These are phyloP conservation scores for Epinephelus lanceolatus DNA, from an alignment of 2,113 vertebrate species.

Conservation along the genomic window DNA sequence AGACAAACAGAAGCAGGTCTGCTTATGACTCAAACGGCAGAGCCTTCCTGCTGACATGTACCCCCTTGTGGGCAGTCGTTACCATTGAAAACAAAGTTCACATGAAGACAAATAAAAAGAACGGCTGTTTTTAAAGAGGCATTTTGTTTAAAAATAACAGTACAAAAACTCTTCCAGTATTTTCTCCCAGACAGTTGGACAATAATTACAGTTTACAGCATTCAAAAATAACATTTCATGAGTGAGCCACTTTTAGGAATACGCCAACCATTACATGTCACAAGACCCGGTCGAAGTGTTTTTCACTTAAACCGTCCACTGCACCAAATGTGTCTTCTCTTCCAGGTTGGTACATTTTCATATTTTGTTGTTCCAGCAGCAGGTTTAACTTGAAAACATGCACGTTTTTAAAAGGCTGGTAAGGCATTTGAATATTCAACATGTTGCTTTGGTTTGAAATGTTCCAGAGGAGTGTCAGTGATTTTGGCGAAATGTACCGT, in stretches of 20 bases:
- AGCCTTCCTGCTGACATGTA: not conserved
- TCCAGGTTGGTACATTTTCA: not conserved
- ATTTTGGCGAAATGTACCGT: slow-evolving; percentile 32
- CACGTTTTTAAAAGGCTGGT: slow-evolving; percentile 55
- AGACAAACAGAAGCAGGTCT: not conserved
- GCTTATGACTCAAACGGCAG: not conserved
- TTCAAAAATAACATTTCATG: slow-evolving; percentile 60
- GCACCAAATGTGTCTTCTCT: not conserved
- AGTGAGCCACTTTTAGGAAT: slow-evolving; percentile 7
- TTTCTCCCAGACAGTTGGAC: slow-evolving; percentile 26
- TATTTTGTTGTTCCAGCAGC: slow-evolving; percentile 20
- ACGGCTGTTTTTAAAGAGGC: slow-evolving; percentile 1
- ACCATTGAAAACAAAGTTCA: not conserved
- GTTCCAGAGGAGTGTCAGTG: slow-evolving; percentile 37
- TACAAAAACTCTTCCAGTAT: slow-evolving; percentile 61
- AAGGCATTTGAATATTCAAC: slow-evolving; percentile 59
- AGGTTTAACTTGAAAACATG: slow-evolving; percentile 48
- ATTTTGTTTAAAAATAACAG: slow-evolving; percentile 68
- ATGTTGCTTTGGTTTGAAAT: slow-evolving; percentile 75
- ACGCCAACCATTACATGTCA: not conserved
- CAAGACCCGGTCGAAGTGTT: not conserved
- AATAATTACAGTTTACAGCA: slow-evolving; percentile 53
- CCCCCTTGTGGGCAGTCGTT: too few species aligned
- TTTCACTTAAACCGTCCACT: not conserved
- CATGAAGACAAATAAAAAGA: slow-evolving; percentile 9